phyloP scores from a whole-genome alignment of 2,888 invertebrate species.

The Plebejus melissa region DNA sequence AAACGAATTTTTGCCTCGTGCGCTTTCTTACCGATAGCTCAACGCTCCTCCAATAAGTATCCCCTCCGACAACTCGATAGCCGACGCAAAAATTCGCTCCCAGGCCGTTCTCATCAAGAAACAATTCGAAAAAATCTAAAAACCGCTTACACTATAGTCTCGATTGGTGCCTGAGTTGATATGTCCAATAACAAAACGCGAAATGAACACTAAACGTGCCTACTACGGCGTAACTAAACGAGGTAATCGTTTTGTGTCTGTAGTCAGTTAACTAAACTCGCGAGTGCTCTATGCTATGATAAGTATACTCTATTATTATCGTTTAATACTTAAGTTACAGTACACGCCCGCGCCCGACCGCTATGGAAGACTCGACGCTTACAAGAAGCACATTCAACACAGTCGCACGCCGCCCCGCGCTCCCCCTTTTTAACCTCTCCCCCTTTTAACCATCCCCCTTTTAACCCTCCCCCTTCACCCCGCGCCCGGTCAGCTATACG shows the following conservation, averaged over 20 bases:
- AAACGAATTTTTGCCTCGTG: neutral
- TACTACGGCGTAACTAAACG: conserved; percentile 73
- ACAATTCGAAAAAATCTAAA: conserved; percentile 60
- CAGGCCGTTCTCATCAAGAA: conserved; percentile 38
- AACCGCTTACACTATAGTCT: conserved; percentile 72
- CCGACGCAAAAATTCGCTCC: neutral
- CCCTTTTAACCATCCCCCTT: neutral
- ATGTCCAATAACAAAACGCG: conserved; percentile 74
- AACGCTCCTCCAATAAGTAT: neutral
- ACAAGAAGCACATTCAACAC: conserved; percentile 74
- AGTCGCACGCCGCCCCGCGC: conserved; percentile 62
- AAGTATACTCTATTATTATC: conserved; percentile 77
- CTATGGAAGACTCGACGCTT: conserved; percentile 79
- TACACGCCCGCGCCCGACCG: conserved; percentile 70
- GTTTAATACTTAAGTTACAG: conserved; percentile 76
- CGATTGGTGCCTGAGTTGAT: conserved; percentile 77
- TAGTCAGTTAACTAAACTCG: conserved; percentile 62
- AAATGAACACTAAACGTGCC: conserved; percentile 68
- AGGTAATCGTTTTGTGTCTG: conserved; percentile 75
- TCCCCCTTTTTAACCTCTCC: neutral
- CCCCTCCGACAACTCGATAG: neutral
- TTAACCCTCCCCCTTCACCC: neutral
- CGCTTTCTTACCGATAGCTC: neutral
- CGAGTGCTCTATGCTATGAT: conserved; percentile 68
- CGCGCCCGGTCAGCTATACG: conserved; percentile 58